Evolutionary conservation across 2,888 invertebrate species (phyloP).

Genomic region (Diploptera punctata): DNA sequence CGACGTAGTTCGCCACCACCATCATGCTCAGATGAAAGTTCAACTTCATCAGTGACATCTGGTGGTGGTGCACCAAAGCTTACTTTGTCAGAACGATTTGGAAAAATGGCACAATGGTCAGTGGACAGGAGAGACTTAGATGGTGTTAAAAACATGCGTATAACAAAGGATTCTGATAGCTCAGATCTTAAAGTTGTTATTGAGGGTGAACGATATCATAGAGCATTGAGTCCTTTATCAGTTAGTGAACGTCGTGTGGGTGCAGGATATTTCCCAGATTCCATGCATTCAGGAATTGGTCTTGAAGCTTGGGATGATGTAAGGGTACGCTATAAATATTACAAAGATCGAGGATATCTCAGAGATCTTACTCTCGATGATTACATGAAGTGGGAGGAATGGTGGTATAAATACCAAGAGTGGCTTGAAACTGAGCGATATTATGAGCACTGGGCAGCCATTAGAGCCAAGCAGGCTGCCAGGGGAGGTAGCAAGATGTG

Average conservation of each 20-base stretch:
- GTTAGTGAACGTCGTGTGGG: conserved; percentile 41
- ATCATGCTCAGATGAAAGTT: conserved; percentile 61
- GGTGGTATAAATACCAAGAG: conserved; percentile 94
- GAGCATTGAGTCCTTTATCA: conserved; percentile 38
- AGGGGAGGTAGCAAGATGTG: conserved; percentile 15
- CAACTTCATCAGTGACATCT: conserved; percentile 63
- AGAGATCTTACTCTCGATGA: conserved; percentile 80
- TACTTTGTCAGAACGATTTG: conserved; percentile 85
- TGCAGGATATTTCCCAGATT: conserved; percentile 79
- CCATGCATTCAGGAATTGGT: conserved; percentile 72
- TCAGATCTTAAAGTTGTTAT: conserved; percentile 62
- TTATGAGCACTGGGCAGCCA: conserved; percentile 70
- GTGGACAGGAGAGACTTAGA: conserved; percentile 85
- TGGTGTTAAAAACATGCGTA: conserved; percentile 86
- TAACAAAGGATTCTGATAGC: conserved; percentile 70
- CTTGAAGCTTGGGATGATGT: conserved; percentile 88
- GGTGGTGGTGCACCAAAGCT: conserved; percentile 67
- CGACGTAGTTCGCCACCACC: conserved; percentile 52
- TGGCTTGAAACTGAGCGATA: conserved; percentile 85
- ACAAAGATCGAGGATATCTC: conserved; percentile 82
- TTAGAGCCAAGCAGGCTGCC: conserved; percentile 31
- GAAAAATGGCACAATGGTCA: conserved; percentile 92
- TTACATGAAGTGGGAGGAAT: conserved; percentile 92
- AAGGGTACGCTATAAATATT: conserved; percentile 75
- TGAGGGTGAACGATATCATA: conserved; percentile 42